These are phyloP conservation scores for Azemiops feae DNA, from an alignment of 2,113 vertebrate species.

Conservation along the genomic window DNA sequence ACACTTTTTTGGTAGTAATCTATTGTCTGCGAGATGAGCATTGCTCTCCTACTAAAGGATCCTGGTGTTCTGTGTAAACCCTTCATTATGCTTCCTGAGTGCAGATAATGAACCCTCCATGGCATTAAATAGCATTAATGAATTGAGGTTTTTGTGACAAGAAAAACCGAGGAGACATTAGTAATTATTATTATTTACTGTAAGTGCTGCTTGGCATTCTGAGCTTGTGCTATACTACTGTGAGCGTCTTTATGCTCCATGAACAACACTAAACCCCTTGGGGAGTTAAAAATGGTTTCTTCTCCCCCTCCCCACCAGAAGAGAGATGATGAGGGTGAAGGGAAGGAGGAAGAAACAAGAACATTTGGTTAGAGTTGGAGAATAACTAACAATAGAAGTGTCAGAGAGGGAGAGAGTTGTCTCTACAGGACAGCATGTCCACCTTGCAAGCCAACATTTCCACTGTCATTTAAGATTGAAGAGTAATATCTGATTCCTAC, in stretches of 20 bases:
- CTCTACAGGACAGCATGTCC: no score
- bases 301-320: background rate
- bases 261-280: background rate
- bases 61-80: slow-evolving; percentile 7
- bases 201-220: slow-evolving; percentile 37
- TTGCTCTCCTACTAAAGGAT: background rate
- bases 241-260: background rate
- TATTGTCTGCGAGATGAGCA: slow-evolving; percentile 17
- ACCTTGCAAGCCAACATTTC: background rate
- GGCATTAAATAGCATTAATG: slow-evolving; percentile 37
- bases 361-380: slow-evolving; percentile 1
- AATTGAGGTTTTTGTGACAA: slow-evolving; percentile 56
- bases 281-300: background rate
- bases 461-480: background rate
- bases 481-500: background rate
- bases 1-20: slow-evolving; percentile 20
- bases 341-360: background rate
- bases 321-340: background rate
- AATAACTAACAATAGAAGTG: slow-evolving; percentile 1
- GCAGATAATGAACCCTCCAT: slow-evolving; percentile 43
- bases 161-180: slow-evolving; percentile 45
- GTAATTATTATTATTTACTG: slow-evolving; percentile 47
- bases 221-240: slow-evolving; percentile 9
- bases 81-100: background rate
- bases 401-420: background rate